Evolutionary conservation across 2,888 invertebrate genomes (phyloP).

Genomic region (Conomelus anceps): DNA sequence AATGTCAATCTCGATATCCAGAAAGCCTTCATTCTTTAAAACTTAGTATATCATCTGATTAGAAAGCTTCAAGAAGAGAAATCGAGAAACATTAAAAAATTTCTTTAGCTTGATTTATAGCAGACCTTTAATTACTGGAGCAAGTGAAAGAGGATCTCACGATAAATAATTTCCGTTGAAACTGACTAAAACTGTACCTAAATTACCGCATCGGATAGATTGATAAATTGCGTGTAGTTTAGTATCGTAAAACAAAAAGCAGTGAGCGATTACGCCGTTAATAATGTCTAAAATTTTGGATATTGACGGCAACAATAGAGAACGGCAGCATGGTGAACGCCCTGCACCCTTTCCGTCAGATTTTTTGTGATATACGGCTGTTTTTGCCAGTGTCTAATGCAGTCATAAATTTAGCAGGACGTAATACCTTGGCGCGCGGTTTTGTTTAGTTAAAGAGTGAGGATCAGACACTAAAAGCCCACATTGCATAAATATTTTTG

Average conservation of each 20-base stretch:
- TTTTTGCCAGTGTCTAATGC: not conserved
- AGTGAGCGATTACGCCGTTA: not conserved
- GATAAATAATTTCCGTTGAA: not conserved
- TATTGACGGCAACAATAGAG: not conserved
- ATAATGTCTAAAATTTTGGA: not conserved
- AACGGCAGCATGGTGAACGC: not conserved
- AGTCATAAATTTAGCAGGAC: slow-evolving; percentile 4
- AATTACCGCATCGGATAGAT: not conserved
- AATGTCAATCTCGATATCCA: too few relatives aligned
- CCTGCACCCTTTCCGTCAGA: not conserved
- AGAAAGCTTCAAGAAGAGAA: not conserved
- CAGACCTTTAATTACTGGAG: not conserved
- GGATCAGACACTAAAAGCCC: slow-evolving; percentile 6
- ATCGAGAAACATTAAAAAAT: not conserved
- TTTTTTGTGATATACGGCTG: not conserved
- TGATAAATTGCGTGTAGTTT: not conserved
- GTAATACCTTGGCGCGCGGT: not conserved
- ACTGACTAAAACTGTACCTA: not conserved
- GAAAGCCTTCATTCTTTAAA: too few relatives aligned
- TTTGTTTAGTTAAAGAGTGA: not conserved
- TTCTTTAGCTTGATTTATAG: not conserved
- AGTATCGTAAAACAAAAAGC: not conserved
- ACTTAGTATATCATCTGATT: too few relatives aligned
- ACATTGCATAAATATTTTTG: slow-evolving; percentile 12
- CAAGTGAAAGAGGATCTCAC: not conserved